Conservation (phyloP, 2,113 vertebrate species). For the Sylvia atricapilla region DNA sequence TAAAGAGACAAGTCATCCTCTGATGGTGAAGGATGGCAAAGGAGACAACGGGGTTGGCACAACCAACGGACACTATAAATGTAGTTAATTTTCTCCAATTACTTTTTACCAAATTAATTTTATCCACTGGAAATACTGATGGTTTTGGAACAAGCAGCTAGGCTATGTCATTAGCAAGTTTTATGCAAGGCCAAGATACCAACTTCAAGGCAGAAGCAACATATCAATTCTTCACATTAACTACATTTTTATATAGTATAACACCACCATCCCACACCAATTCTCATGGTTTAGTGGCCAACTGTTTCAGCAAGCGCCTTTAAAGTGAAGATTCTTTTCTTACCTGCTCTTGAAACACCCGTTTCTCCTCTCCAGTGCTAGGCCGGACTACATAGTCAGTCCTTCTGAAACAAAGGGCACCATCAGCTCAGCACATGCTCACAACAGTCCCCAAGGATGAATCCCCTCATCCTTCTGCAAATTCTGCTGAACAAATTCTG, state of each 20-base stretch:
- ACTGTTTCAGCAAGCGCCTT: not conserved
- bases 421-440: not conserved
- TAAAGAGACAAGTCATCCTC: not conserved
- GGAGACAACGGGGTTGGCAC: not conserved
- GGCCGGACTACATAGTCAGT: slow-evolving; percentile 97
- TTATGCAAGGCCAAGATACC: not conserved
- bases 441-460: not conserved
- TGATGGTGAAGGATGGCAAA: not conserved
- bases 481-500: not conserved
- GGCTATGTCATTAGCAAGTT: not conserved
- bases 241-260: not conserved
- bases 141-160: not conserved
- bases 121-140: not conserved
- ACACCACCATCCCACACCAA: not conserved
- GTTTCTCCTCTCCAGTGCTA: slow-evolving; percentile 95
- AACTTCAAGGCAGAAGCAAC: not conserved
- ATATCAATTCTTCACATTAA: not conserved
- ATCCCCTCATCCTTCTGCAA: not conserved
- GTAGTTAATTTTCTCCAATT: not conserved
- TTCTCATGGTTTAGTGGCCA: not conserved
- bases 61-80: not conserved
- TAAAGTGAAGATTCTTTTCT: not conserved
- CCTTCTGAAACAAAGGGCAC: slow-evolving; percentile 78
- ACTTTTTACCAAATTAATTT: not conserved
- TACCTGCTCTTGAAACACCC: slow-evolving; percentile 97